Evolutionary conservation across 2,888 invertebrate genomes (phyloP).

Genomic region (Phorcus lineatus): DNA sequence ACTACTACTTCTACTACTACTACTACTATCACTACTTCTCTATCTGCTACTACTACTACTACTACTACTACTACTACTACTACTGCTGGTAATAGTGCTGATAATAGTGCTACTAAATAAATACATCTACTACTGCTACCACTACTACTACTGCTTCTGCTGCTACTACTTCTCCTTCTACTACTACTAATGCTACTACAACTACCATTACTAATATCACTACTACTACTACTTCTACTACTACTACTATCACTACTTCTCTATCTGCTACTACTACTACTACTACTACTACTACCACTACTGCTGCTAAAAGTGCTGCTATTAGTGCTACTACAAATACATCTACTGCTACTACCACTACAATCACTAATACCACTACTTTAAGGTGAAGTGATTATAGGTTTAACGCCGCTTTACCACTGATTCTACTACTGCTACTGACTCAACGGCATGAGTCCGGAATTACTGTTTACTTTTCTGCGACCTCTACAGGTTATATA

Average conservation of each 20-base stretch:
- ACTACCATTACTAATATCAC: neutral
- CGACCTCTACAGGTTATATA: too few relatives aligned
- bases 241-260: neutral
- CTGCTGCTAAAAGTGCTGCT: neutral
- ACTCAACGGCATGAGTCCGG: too few relatives aligned
- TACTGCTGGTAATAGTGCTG: neutral
- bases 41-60: neutral
- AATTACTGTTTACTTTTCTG: too few relatives aligned
- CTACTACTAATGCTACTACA: neutral
- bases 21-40: neutral
- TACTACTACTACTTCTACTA: neutral
- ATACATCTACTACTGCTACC: neutral
- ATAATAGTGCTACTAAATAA: neutral
- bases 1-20: neutral
- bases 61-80: neutral
- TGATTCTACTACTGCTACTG: too few relatives aligned
- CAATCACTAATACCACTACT: neutral
- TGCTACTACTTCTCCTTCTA: neutral
- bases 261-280: neutral
- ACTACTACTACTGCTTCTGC: neutral
- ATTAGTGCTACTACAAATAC: neutral
- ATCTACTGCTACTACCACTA: neutral
- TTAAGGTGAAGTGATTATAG: too few relatives aligned
- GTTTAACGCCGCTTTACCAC: too few relatives aligned
- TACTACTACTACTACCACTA: neutral